Base-by-base conservation (phyloP, 2,797 vertebrate species). In the Pseudomugil gertrudae region DNA sequence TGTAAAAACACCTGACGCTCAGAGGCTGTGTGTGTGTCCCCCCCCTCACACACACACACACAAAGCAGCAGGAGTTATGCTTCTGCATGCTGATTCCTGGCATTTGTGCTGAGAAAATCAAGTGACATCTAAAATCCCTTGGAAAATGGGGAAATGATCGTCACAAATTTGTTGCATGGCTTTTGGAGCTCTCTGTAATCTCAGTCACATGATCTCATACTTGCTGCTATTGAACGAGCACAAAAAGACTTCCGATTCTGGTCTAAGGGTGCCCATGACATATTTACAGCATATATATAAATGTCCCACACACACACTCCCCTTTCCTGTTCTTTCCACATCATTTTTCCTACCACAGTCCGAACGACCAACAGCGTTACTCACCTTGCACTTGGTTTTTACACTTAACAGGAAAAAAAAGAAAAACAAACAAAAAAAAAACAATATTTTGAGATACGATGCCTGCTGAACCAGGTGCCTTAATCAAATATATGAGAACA, bases 391-490 rank as follows among this genome's bases (percentile, higher is more conserved):
- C 89, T 93, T 91, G 88, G 81, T 91, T 92, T 91, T 88, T 81
- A 82, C 80, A 83, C 64, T 63, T 58, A 81, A 55, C 63, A 69
- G 57, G 60, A 64, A 57, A 84, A 63, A 53, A 53, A 86, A 45
- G 62, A 64, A 54, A 53, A 60, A 47, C 57, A 84, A 63, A 51
- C 9, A 48, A 64, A 64, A 54, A 52, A 57, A 50, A 57, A 53
- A 87, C 63, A 59, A 72, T 76, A 74, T 90, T 90, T 92, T 88
- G 88, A 88, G 56, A 93, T 91, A 91, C 78, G 86, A 93, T 93
- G 93, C 94, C 93, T 94, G 94, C 90, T 91, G 64, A 92, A 92
- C 93, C 92, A 93, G 94, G 92, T 94, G 94, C 94, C 94, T 95
- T 94, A 94, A 87, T 91, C 87, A 89, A 87, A 90, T 76, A 84